Evolutionary conservation across 2,888 invertebrate genomes (phyloP).

Genomic region (Stenodema calcarata): DNA sequence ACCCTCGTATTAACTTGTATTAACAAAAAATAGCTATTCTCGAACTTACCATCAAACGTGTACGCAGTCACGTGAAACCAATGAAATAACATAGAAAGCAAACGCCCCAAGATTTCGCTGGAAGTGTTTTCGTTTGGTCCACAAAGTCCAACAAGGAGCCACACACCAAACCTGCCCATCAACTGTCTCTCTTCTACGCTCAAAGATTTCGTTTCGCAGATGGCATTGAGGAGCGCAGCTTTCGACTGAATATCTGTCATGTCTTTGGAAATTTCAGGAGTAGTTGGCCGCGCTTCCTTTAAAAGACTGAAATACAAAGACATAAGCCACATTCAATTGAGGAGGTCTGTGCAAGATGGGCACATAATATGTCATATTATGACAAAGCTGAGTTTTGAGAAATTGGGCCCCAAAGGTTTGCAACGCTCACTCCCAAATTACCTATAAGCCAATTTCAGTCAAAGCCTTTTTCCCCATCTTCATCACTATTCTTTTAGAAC

Average conservation of each 20-base stretch:
- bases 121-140: constrained; percentile 70
- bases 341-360: no score
- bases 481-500: no score
- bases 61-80: constrained; percentile 99
- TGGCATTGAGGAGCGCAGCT: constrained; percentile 58
- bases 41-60: constrained; percentile 81
- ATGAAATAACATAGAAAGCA: constrained; percentile 95
- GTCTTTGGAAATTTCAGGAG: constrained; percentile 62
- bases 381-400: no score
- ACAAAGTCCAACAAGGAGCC: constrained; percentile 94
- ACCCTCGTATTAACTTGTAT: no score
- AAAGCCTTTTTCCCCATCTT: no score
- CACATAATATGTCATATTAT: no score
- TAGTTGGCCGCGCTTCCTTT: constrained; percentile 84
- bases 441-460: no score
- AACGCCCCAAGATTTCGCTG: constrained; percentile 69
- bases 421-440: no score
- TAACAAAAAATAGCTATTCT: no score
- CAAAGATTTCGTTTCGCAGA: constrained; percentile 54
- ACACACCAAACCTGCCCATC: constrained; percentile 93
- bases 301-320: constrained; percentile 68
- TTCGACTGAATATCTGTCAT: constrained; percentile 61
- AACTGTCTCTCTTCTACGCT: constrained; percentile 81
- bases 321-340: no score
- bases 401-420: no score